Evolutionary conservation across 2,888 invertebrate species (phyloP), one percentile per base, ranked within the genome.

Genomic region (Pachymerium ferrugineum): DNA sequence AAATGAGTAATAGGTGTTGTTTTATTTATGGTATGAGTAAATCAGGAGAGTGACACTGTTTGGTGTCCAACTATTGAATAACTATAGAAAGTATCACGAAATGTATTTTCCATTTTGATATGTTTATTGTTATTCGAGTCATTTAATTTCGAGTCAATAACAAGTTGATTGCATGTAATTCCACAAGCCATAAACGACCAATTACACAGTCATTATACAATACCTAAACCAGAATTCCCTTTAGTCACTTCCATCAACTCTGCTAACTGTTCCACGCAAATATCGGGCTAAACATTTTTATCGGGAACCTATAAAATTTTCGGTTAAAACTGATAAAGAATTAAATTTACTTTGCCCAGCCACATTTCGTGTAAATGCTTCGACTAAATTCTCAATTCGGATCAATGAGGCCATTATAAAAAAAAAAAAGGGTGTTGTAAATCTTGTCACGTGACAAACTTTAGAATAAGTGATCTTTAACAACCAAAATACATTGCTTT

Each of bases 161-260:
- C 62, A 62, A 62, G 62, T 62, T 62, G 62, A 62, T 62, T 62
- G 62, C 62, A 62, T 62, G 62, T 62, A 62, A 62, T 62, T 62
- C 62, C 62, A 62, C 62, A 62, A 62, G 62, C 62, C 62, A 62
- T 62, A 62, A 62, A 62, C 62, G 62, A 62, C 62, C 62, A 62
- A 62, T 62, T 62, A 62, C 62, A 62, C 62, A 62, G 62, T 62
- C 62, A 62, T 62, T 62, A 62, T 62, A 62, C 62, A 62, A 62
- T 62, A 62, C 25, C 47, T 19, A 54, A 54, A 62, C 62, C 62
- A 62, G 62, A 62, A 62, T 62, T 62, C 62, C 62, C 62, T 28
- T 62, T 62, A 62, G 62, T 62, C 62, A 62, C 62, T 62, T 62
- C 25, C 25, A 25, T n/a, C 28, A 62, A n/a, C n/a, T 16, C 47